Percentiles rank a stretch among this genome's conserved stretches.
These are phyloP conservation scores for Pachydiplax longipennis DNA, from an alignment of 2,888 invertebrate genomes.

Conservation along the genomic window DNA sequence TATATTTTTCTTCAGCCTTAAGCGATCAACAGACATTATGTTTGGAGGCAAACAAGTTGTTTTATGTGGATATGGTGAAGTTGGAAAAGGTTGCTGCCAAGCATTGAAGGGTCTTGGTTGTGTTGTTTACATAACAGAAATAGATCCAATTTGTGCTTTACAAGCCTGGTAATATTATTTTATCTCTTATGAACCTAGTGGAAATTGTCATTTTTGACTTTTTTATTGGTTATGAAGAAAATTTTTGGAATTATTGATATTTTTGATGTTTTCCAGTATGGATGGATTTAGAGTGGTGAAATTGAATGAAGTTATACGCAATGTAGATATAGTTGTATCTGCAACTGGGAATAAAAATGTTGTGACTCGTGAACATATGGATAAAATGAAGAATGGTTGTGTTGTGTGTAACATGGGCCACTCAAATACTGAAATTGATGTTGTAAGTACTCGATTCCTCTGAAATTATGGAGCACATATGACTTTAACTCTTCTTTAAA, in stretches of 20 bases:
- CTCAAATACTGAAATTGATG: conserved; percentile 95
- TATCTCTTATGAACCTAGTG: background rate
- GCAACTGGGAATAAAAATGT: conserved; percentile 98
- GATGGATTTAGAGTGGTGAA: conserved; percentile 96
- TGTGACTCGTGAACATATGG: conserved; percentile 93
- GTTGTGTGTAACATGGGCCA: conserved; percentile 98
- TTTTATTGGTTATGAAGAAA: background rate
- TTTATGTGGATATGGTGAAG: conserved; percentile 96
- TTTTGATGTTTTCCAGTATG: conserved; percentile 71
- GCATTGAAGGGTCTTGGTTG: conserved; percentile 94
- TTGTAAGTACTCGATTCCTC: conserved; percentile 66
- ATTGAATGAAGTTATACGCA: conserved; percentile 89
- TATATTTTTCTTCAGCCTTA: conserved; percentile 67
- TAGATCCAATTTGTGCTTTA: conserved; percentile 96
- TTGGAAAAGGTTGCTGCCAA: conserved; percentile 96
- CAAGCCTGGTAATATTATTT: conserved; percentile 78
- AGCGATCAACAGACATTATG: conserved; percentile 94
- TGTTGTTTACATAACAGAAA: conserved; percentile 92
- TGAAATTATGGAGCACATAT: too few relatives aligned
- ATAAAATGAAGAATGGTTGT: conserved; percentile 95
- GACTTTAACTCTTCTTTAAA: too few relatives aligned
- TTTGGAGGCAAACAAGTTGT: conserved; percentile 97
- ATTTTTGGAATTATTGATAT: background rate
- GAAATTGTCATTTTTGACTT: too few relatives aligned
- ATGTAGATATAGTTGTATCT: conserved; percentile 95